Conservation (phyloP, 2,113 vertebrate genomes). For the Cichladusa arquata region DNA sequence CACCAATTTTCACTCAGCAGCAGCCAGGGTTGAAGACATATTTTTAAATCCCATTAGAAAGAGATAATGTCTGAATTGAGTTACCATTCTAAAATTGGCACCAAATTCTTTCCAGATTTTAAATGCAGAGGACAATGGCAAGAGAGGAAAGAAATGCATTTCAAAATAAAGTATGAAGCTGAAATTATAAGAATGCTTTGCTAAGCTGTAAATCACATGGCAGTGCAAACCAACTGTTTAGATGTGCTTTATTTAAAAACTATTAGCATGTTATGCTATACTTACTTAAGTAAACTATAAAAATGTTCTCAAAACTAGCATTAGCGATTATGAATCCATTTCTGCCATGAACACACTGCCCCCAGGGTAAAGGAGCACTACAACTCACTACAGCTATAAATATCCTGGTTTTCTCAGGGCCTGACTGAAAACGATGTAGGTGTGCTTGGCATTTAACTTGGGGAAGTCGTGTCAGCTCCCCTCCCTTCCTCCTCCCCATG, state of each 20-base stretch:
- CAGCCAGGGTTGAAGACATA: background rate
- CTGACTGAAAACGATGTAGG: constrained; percentile 60
- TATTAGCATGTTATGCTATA: constrained; percentile 32
- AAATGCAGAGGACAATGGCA: background rate
- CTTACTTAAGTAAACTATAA: constrained; percentile 36
- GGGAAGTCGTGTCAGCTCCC: constrained; percentile 64
- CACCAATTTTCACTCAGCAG: background rate
- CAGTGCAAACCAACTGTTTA: background rate
- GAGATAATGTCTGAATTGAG: background rate
- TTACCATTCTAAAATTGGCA: background rate
- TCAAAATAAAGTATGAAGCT: background rate
- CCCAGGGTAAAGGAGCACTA: constrained; percentile 59
- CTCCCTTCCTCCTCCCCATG: constrained; percentile 37
- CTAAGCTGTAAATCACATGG: background rate
- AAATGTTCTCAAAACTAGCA: constrained; percentile 50
- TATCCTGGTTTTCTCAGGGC: constrained; percentile 56
- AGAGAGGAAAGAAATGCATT: background rate
- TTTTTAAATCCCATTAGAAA: background rate
- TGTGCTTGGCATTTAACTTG: constrained; percentile 68
- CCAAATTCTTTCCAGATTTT: background rate
- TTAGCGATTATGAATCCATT: constrained; percentile 66
- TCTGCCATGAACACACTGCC: constrained; percentile 61
- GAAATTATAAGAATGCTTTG: background rate
- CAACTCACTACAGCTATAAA: constrained; percentile 68
- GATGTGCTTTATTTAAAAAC: constrained; percentile 5